Evolutionary conservation across 2,113 vertebrate genomes (phyloP).

Genomic region (Phasianus colchicus): DNA sequence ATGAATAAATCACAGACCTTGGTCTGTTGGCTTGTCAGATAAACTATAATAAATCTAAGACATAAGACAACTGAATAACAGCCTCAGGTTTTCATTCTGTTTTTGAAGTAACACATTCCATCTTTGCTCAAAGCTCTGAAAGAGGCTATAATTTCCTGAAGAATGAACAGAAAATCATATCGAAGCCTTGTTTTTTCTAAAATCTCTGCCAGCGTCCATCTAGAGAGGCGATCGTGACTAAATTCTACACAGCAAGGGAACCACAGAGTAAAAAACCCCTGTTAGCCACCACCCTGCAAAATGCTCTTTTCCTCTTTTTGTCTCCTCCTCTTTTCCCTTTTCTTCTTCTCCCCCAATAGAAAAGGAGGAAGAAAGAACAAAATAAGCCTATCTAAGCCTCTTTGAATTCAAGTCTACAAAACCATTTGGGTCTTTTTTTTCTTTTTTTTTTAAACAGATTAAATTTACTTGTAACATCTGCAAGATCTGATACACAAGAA

Average conservation of each 20-base stretch:
- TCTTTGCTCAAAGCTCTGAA: background rate
- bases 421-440: background rate
- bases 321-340: background rate
- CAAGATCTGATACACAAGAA: background rate
- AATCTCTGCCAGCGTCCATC: background rate
- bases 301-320: background rate
- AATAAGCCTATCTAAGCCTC: background rate
- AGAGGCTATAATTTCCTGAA: background rate
- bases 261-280: background rate
- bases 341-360: background rate
- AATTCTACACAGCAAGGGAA: background rate
- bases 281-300: background rate
- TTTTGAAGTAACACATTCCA: background rate
- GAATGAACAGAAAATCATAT: background rate
- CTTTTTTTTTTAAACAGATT: background rate
- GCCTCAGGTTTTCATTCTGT: background rate
- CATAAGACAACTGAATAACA: background rate
- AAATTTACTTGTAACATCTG: background rate
- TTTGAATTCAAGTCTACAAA: background rate
- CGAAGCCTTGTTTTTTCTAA: background rate
- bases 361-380: background rate
- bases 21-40: background rate
- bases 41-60: background rate
- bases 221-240: background rate
- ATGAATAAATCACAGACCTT: background rate